These are phyloP conservation scores for Girardia tigrina DNA, from an alignment of 2,888 invertebrate genomes.

Conservation along the genomic window DNA sequence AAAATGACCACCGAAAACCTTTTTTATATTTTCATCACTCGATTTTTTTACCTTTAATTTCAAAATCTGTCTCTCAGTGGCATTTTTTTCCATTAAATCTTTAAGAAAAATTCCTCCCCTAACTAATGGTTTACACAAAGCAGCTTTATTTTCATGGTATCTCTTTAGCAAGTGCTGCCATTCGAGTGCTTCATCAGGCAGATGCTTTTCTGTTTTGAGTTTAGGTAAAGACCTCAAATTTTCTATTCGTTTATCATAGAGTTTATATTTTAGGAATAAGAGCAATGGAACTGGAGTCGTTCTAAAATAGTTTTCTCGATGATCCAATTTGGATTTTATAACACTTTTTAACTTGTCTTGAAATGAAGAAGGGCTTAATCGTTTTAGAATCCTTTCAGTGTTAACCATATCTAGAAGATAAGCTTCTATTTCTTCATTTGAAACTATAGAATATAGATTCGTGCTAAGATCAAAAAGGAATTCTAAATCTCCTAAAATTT, in stretches of 20 bases:
- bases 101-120: slow-evolving; percentile 5
- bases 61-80: background rate
- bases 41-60: background rate
- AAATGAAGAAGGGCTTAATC: background rate
- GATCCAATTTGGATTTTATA: slow-evolving; percentile 10
- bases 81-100: background rate
- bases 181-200: background rate
- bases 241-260: background rate
- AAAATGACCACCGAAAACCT: background rate
- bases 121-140: background rate
- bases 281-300: background rate
- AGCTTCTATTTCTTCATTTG: background rate
- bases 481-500: background rate
- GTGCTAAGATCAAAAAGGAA: background rate
- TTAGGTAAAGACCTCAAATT: background rate
- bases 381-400: background rate
- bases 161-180: background rate
- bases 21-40: background rate
- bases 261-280: background rate
- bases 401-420: background rate
- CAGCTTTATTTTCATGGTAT: background rate
- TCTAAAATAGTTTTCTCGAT: slow-evolving; percentile 7
- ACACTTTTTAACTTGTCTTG: background rate
- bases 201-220: background rate
- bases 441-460: background rate